Conservation (phyloP, 2,113 vertebrate genomes). For the Chionis minor region DNA sequence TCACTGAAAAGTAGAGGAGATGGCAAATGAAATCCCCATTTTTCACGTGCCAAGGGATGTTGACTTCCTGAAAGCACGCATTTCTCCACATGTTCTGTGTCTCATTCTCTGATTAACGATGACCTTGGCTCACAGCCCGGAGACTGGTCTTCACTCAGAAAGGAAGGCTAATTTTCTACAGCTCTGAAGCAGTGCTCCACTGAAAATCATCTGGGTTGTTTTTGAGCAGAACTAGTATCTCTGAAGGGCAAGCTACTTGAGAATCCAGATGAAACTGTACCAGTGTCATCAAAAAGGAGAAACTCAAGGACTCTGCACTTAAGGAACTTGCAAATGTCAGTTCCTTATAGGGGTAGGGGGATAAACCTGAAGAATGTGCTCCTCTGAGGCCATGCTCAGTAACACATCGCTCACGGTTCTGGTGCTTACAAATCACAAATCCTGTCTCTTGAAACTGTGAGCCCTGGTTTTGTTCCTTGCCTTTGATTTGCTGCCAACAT, state of each 20-base stretch:
- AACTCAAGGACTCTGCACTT: not conserved
- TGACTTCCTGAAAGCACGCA: not conserved
- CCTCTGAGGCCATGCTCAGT: rapidly evolving
- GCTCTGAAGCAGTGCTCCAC: not conserved
- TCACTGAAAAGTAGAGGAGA: not conserved
- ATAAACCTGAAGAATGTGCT: not conserved
- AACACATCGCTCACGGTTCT: rapidly evolving
- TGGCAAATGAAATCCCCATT: not conserved
- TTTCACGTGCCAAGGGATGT: not conserved
- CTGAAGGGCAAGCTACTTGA: not conserved
- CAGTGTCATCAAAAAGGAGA: not conserved
- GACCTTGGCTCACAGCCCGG: not conserved
- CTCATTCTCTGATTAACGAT: rapidly evolving
- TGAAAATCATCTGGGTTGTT: not conserved
- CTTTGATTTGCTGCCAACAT: not conserved
- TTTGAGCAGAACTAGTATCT: not conserved
- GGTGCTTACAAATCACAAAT: not conserved
- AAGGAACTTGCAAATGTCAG: not conserved
- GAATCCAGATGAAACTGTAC: not conserved
- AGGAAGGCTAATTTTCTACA: not conserved
- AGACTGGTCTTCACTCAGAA: not conserved
- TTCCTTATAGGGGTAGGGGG: not conserved
- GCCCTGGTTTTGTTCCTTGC: not conserved
- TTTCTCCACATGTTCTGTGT: rapidly evolving
- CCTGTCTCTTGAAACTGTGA: not conserved